Evolutionary conservation across 2,113 vertebrate species (phyloP).

Genomic region (Silurus glanis): DNA sequence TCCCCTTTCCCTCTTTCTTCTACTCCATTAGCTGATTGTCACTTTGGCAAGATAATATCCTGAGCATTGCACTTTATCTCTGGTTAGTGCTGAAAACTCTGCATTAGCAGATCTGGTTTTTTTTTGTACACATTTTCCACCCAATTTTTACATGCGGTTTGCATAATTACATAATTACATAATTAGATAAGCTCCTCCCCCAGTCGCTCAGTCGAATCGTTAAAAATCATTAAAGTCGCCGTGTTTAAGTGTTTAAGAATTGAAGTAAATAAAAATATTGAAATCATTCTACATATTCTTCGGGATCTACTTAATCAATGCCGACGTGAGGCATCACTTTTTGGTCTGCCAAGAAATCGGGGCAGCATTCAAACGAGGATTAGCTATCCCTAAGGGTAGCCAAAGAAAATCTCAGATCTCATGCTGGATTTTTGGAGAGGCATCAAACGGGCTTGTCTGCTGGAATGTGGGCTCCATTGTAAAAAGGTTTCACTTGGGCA

Average conservation of each 20-base stretch:
- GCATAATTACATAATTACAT: background rate
- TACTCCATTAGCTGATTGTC: constrained; percentile 65
- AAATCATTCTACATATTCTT: background rate
- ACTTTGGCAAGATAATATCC: constrained; percentile 19
- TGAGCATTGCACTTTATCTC: background rate
- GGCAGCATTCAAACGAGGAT: constrained; percentile 42
- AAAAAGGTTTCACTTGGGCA: constrained; percentile 24
- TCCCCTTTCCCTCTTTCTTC: background rate
- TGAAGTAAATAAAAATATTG: background rate
- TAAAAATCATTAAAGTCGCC: background rate
- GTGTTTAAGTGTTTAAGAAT: background rate
- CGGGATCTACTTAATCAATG: background rate
- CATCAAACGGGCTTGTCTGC: constrained; percentile 22
- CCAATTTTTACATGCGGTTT: background rate
- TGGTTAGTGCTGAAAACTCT: background rate
- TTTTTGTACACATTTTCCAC: background rate
- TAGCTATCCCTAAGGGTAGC: constrained; percentile 32
- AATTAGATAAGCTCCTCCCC: background rate
- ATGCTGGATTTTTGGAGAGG: constrained; percentile 35
- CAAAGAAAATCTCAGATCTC: constrained; percentile 37
- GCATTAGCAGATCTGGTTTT: background rate
- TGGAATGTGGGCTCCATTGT: constrained; percentile 22
- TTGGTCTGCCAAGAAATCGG: constrained; percentile 34
- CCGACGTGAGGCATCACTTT: constrained; percentile 6
- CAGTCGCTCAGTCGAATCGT: background rate